Conservation (phyloP, 2,797 vertebrate species). For the Vultur gryphus region DNA sequence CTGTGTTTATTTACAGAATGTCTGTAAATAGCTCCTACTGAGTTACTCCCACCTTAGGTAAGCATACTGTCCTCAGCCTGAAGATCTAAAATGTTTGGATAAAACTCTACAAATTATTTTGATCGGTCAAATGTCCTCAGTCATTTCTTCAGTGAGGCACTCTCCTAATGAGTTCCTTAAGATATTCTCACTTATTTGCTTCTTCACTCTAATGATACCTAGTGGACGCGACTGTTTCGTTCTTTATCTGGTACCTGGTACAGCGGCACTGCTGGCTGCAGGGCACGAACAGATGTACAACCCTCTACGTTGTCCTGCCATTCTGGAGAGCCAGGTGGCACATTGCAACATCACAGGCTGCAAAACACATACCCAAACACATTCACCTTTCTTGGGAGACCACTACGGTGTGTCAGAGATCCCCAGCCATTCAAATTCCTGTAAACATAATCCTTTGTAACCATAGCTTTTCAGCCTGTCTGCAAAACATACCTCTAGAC, state of each 20-base stretch:
- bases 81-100: neutral
- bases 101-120: neutral
- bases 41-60: neutral
- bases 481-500: neutral
- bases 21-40: neutral
- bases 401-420: fast-evolving
- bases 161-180: neutral
- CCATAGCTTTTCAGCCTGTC: neutral
- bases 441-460: fast-evolving
- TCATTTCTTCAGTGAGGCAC: neutral
- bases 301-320: neutral
- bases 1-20: neutral
- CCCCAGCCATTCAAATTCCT: neutral
- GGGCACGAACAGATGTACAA: neutral
- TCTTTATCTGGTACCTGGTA: neutral
- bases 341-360: neutral
- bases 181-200: neutral
- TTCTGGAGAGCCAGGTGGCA: neutral
- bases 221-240: neutral
- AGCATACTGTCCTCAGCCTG: neutral
- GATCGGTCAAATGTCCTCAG: neutral
- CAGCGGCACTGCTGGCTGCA: neutral
- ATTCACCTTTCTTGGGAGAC: neutral
- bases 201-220: neutral
- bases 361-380: neutral